These are phyloP conservation scores for Elaeidobius kamerunicus DNA, from an alignment of 2,888 invertebrate genomes.

Conservation along the genomic window DNA sequence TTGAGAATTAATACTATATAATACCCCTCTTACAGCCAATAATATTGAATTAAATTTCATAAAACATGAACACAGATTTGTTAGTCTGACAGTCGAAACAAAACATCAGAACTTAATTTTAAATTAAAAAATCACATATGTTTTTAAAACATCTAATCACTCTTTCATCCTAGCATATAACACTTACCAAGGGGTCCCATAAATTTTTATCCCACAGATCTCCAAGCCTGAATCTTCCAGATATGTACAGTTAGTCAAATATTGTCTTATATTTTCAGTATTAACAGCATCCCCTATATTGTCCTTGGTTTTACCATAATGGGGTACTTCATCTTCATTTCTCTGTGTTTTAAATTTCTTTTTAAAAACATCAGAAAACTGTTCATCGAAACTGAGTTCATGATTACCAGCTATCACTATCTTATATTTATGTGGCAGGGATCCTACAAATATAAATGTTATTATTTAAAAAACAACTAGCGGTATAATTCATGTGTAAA, in stretches of 20 bases:
- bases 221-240: slow-evolving; percentile 67
- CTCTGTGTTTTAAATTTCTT: slow-evolving; percentile 48
- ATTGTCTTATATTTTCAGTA: slow-evolving; percentile 61
- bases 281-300: slow-evolving; percentile 63
- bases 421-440: slow-evolving; percentile 73
- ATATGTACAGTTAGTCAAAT: slow-evolving; percentile 74
- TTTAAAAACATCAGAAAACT: slow-evolving; percentile 60
- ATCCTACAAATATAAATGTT: slow-evolving; percentile 40
- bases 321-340: slow-evolving; percentile 60
- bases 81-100: no score
- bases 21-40: no score
- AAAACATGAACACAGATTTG: no score
- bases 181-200: slow-evolving; percentile 74
- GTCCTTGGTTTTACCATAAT: slow-evolving; percentile 58
- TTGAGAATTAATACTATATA: no score
- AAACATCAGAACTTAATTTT: neutral
- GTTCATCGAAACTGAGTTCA: slow-evolving; percentile 75
- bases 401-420: slow-evolving; percentile 85
- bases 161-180: no score
- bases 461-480: no score
- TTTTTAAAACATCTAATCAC: neutral
- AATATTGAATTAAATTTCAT: no score
- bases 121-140: neutral
- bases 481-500: no score
- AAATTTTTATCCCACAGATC: slow-evolving; percentile 72